Conservation (phyloP, 2,888 invertebrate genomes). For the Drosophila greeni region DNA sequence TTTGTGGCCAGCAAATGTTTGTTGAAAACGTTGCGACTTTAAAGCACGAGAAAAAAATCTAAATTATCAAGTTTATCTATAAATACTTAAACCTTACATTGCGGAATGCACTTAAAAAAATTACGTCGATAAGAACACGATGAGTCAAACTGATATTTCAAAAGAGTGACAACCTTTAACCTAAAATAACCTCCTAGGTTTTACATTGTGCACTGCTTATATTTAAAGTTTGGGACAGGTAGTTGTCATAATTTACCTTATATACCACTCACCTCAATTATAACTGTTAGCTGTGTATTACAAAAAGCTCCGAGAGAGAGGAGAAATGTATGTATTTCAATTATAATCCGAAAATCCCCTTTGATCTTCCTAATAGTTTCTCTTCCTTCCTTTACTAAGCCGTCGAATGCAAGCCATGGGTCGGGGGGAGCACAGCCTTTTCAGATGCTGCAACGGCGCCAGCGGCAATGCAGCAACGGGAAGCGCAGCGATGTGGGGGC, state of each 20-base stretch:
- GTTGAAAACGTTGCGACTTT: neutral
- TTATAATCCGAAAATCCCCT: neutral
- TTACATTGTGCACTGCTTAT: neutral
- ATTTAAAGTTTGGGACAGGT: no score
- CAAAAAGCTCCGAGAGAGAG: neutral
- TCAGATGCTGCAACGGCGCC: constrained; percentile 55
- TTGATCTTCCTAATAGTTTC: constrained; percentile 4
- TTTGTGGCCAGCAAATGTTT: neutral
- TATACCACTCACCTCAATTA: constrained; percentile 4
- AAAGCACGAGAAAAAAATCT: neutral
- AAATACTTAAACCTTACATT: no score
- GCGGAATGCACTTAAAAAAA: no score
- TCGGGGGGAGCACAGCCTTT: neutral
- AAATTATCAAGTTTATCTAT: no score
- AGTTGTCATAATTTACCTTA: neutral
- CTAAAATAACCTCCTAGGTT: no score
- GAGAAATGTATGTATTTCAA: constrained; percentile 4
- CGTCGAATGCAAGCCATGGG: constrained; percentile 2
- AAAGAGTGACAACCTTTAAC: no score
- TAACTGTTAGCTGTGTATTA: neutral
- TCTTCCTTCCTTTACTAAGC: neutral
- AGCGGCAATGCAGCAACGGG: constrained; percentile 47
- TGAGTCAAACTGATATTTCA: no score
- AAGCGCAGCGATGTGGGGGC: neutral
- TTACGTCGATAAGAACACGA: no score